Evolutionary conservation across 2,797 vertebrate genomes (phyloP).

Genomic region (Danio choprae): DNA sequence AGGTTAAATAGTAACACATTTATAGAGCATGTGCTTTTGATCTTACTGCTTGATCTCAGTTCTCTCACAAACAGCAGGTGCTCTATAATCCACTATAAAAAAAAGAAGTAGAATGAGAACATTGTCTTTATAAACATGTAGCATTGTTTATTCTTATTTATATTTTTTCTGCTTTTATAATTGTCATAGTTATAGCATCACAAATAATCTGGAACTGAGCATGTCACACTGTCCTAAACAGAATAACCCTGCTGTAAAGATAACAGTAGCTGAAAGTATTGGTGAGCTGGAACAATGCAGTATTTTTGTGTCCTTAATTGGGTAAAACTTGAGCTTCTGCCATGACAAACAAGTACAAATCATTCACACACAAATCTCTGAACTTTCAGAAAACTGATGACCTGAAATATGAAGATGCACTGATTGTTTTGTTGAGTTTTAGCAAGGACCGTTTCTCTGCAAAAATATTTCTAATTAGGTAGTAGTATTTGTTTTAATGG

Average conservation of each 20-base stretch:
- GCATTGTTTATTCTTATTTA: not conserved
- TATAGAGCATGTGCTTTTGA: slow-evolving; percentile 5
- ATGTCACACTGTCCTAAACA: slow-evolving; percentile 47
- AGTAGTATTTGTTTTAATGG: not conserved
- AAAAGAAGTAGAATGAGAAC: not conserved
- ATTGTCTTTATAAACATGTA: not conserved
- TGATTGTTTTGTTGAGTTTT: not conserved
- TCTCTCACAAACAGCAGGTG: not conserved
- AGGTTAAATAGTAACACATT: slow-evolving; percentile 10
- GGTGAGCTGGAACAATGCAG: slow-evolving; percentile 40
- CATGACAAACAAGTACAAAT: not conserved
- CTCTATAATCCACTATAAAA: slow-evolving; percentile 10
- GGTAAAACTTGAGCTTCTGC: not conserved
- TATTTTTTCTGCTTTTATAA: slow-evolving; percentile 71
- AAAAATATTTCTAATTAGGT: not conserved
- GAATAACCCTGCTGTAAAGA: slow-evolving; percentile 59
- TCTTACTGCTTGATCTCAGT: not conserved
- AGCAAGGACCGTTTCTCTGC: too few species aligned
- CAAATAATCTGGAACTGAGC: slow-evolving; percentile 71
- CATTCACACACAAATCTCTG: not conserved
- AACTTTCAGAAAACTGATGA: not conserved
- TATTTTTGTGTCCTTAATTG: slow-evolving; percentile 10
- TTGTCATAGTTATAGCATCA: slow-evolving; percentile 49
- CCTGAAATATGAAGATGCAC: not conserved
- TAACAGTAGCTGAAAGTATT: slow-evolving; percentile 48